Percentiles rank a stretch among this genome's conserved stretches.
Evolutionary conservation across 2,888 invertebrate species (phyloP).

Genomic region (Galerucella pusilla): DNA sequence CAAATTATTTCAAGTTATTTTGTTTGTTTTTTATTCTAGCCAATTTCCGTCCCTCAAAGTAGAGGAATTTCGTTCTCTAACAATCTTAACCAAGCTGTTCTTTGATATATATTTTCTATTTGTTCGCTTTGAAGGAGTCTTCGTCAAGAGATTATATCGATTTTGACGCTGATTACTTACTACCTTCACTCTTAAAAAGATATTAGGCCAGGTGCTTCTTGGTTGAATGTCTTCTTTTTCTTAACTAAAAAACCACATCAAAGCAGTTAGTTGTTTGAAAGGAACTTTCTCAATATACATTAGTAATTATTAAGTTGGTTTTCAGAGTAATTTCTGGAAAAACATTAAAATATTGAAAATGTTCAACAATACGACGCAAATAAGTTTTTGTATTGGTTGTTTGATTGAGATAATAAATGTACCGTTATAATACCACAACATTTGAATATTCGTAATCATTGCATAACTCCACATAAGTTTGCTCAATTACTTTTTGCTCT

Average conservation of each 20-base stretch:
- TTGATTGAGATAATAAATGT: too few species aligned
- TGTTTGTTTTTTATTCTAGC: constrained; percentile 62
- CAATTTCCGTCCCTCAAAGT: constrained; percentile 59
- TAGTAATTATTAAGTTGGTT: too few species aligned
- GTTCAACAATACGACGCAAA: too few species aligned
- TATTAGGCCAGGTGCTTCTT: constrained; percentile 7
- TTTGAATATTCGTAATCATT: too few species aligned
- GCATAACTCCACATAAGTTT: too few species aligned
- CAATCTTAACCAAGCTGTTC: constrained; percentile 60
- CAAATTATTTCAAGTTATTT: constrained; percentile 60
- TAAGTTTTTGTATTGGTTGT: too few species aligned
- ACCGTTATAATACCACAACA: too few species aligned
- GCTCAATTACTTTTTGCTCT: too few species aligned
- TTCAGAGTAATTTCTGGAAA: not conserved
- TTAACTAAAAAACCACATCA: not conserved
- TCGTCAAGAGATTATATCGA: constrained; percentile 52
- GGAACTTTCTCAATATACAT: not conserved
- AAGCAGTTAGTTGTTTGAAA: not conserved
- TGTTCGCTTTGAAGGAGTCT: constrained; percentile 58
- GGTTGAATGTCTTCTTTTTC: not conserved
- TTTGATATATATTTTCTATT: constrained; percentile 62
- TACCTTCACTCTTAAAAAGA: constrained; percentile 23
- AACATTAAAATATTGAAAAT: too few species aligned
- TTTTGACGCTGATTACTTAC: constrained; percentile 56
- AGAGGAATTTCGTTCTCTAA: constrained; percentile 59